phyloP scores from a whole-genome alignment of 2,888 invertebrate genomes.

The Caenorhabditis panamensis region DNA sequence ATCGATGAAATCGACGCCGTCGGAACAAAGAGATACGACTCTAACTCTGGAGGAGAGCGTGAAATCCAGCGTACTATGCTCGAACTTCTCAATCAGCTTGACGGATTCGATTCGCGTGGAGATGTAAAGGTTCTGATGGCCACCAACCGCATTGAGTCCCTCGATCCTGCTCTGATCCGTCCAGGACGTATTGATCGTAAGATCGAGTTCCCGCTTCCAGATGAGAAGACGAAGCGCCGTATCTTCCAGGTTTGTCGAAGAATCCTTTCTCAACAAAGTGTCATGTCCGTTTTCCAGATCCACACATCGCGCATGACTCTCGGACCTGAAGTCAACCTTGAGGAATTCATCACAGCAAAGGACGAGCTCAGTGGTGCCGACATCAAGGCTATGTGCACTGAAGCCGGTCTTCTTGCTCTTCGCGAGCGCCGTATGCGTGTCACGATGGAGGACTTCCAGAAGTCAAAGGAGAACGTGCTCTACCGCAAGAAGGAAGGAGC shows the following conservation, averaged over 20 bases:
- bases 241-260: conserved; percentile 73
- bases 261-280: too few species aligned
- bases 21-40: conserved; percentile 97
- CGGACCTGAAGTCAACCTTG: conserved; percentile 95
- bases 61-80: conserved; percentile 99
- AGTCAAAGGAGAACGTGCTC: conserved; percentile 98
- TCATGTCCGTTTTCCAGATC: conserved; percentile 85
- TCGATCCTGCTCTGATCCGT: conserved; percentile 97
- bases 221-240: conserved; percentile 96
- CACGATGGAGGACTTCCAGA: conserved; percentile 98
- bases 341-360: conserved; percentile 98
- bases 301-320: conserved; percentile 99
- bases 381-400: conserved; percentile 95
- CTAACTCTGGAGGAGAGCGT: conserved; percentile 98
- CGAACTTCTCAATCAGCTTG: conserved; percentile 96
- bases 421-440: conserved; percentile 99
- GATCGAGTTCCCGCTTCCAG: conserved; percentile 98
- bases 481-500: conserved; percentile 99
- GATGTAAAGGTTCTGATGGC: conserved; percentile 99
- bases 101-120: conserved; percentile 96
- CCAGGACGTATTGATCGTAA: conserved; percentile 99
- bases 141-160: conserved; percentile 96
- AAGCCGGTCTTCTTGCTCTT: conserved; percentile 97
- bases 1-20: conserved; percentile 99
- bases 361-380: conserved; percentile 95